Evolutionary conservation across 1,140 invertebrate genomes (phyloP), one percentile per base, ranked within the genome.

Genomic region (Telenomus remus): DNA sequence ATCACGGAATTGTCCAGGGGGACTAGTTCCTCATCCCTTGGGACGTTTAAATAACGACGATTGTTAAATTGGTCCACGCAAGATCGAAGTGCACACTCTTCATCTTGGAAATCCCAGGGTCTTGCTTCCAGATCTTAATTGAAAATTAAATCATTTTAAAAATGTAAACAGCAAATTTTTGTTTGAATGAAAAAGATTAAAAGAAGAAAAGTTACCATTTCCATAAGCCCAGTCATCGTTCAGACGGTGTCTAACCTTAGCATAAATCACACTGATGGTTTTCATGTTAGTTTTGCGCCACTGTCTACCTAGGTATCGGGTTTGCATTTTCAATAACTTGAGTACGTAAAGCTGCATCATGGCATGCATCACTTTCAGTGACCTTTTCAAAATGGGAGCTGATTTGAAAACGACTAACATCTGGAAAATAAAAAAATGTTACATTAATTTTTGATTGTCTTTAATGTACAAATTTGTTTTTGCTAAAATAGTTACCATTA

Each of bases 151-250:
- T 12, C 11, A 44, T 12, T 12, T 12, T n/a, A n/a, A n/a, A n/a
- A 44, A 13, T 3, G 12, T 44, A 27, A 27, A 27, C 19, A 27
- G 19, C n/a, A n/a, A 27, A 27, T 27, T 27, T 3, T 27, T 27
- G 2, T 6, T 3, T 3, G 6, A 27, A 3, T 27, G 19, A 27
- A 44, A 44, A 13, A 3, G 13, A 7, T 13, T 44, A 12, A 44
- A 44, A 13, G 8, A 13, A 12, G 6, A 13, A 59, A 55, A 71
- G 44, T 61, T 88, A 94, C 93, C 94, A 90, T 99, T 99, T 35
- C 98, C 98, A 91, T 96, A 99, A 10, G 98, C 98, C 98, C 98
- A 99, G 85, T 99, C 98, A 88, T 99, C 98, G 82, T 98, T 99
- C 0, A 99, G 89, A 50, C 96, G 92, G 90, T 97, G 95, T 44